Conservation (phyloP, 1,140 invertebrate genomes). For the Megalonaias nervosa region DNA sequence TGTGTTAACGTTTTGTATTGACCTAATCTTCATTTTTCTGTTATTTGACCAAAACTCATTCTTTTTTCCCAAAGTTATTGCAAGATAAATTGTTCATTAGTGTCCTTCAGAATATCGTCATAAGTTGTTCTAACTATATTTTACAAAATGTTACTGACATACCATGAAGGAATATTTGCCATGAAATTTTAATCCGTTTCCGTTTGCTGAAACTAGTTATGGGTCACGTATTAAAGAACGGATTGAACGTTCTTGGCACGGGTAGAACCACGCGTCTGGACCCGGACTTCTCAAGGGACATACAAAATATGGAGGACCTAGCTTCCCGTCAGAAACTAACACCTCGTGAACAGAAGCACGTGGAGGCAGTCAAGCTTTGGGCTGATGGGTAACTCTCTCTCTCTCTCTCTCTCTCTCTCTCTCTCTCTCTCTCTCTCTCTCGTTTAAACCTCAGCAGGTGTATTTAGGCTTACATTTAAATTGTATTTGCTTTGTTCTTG, state of each 20-base stretch:
- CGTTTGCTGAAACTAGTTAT: constrained; percentile 68
- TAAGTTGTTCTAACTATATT: background rate
- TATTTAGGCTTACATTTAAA: background rate
- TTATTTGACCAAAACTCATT: too few relatives aligned
- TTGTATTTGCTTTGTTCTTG: background rate
- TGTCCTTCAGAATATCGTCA: background rate
- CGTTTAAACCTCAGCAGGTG: background rate
- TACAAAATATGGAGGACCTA: constrained; percentile 64
- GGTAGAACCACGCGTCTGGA: constrained; percentile 63
- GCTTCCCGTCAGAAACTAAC: constrained; percentile 50
- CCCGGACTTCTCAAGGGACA: constrained; percentile 54
- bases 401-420: background rate
- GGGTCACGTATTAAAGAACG: constrained; percentile 72
- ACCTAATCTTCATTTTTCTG: too few relatives aligned
- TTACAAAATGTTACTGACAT: background rate
- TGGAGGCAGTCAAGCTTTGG: constrained; percentile 72
- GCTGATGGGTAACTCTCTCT: constrained; percentile 68
- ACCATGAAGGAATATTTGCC: background rate
- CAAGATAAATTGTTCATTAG: too few relatives aligned
- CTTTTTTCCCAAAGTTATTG: background rate
- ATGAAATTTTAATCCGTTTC: background rate
- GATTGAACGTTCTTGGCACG: constrained; percentile 72
- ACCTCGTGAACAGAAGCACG: constrained; percentile 72
- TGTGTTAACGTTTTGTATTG: too few relatives aligned
- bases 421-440: background rate